Percentiles rank a stretch among this genome's conserved stretches.
Conservation (phyloP, 37 sponge, comb jelly and placozoan species). For the Beroe forskalii region DNA sequence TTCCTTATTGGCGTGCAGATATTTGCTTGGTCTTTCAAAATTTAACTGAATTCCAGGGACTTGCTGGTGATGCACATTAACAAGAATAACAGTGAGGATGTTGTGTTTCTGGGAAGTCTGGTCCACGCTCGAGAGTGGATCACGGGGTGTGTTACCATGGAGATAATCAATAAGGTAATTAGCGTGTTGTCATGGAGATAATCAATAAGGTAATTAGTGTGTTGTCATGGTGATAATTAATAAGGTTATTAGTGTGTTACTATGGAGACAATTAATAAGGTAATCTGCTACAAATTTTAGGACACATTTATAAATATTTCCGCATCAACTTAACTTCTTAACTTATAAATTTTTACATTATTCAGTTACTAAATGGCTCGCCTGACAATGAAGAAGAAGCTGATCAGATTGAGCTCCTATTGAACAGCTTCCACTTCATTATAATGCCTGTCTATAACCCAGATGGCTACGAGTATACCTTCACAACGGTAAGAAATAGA, state of each 20-base stretch:
- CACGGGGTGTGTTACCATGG: constrained; percentile 12
- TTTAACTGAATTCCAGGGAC: constrained; percentile 15
- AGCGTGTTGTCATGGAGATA: constrained; percentile 22
- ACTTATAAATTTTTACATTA: too few relatives aligned
- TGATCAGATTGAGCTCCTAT: not conserved
- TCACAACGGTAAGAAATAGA: not conserved
- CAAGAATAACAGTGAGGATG: not conserved
- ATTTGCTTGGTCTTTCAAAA: too few relatives aligned
- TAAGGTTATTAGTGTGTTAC: constrained; percentile 5
- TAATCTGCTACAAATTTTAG: too few relatives aligned
- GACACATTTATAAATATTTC: too few relatives aligned
- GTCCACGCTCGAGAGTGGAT: constrained; percentile 60
- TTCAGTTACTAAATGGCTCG: not conserved
- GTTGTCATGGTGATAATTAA: constrained; percentile 31
- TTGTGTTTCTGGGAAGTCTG: constrained; percentile 37
- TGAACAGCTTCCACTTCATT: constrained; percentile 41
- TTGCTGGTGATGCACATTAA: constrained; percentile 34
- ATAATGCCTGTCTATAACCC: constrained; percentile 49
- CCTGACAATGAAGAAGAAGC: not conserved
- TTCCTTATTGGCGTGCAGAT: too few relatives aligned
- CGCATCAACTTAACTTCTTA: too few relatives aligned
- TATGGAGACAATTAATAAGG: constrained; percentile 29
- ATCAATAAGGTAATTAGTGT: constrained; percentile 13
- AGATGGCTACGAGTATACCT: constrained; percentile 55
- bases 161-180: constrained; percentile 30